Evolutionary conservation across 2,113 vertebrate species (phyloP), one percentile per base, ranked within the genome.

Genomic region (Ceyx margarethae): DNA sequence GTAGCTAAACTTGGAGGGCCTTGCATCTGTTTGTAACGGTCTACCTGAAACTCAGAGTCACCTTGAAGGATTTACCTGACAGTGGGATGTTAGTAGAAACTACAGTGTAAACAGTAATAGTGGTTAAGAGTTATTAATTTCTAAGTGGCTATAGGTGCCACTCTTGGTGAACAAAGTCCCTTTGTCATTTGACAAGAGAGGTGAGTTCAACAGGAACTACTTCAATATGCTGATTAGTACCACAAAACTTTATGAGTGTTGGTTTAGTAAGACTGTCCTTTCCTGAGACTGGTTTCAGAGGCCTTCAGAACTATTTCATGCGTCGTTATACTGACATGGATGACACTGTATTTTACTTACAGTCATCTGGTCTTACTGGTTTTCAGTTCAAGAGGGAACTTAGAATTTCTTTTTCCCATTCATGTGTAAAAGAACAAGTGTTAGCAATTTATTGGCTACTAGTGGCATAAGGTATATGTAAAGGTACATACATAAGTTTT

Each of bases 301-400:
- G 26, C 9, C 42, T 86, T 84, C 74, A 57, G 72, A 72, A 65
- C 25, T 13, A 15, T 57, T 81, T 62, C 2, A 12, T 9, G 3
- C 11, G 4, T 20, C 1, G 0, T 73, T 83, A 33, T 43, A 35
- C 76, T 1, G 1, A 28, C 25, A 10, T 16, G 18, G 6, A 7
- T 61, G 10, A 14, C 42, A 21, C 21, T 29, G 28, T 73, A 20
- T n/a, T 45, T 33, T n/a, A 14, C 26, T 40, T 45, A 31, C 11
- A 23, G 10, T 66, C 21, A 71, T 11, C 10, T 85, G 60, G 23
- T 1, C 11, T 77, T 76, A 19, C 7, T 77, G 25, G 6, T 83
- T 94, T 90, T 85, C 31, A 45, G 35, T 60, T 87, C 40, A 60
- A 46, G 71, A 67, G 26, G 19, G 35, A 89, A 28, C 23, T 74